Base-by-base conservation (phyloP, 2,113 vertebrate species). In the Malurus alboscapulatus region DNA sequence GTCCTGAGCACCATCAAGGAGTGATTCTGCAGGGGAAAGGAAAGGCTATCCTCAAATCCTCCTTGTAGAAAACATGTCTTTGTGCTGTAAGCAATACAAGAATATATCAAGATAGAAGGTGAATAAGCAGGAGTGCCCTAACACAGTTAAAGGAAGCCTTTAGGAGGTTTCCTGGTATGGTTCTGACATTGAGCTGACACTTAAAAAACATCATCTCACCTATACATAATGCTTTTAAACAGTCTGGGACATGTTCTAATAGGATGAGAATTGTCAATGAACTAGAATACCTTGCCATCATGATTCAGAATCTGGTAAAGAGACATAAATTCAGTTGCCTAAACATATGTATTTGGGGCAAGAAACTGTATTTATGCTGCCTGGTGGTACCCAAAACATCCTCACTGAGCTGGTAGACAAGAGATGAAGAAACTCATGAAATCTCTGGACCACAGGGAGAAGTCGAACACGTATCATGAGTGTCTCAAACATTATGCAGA, bases 1-100 rank as follows among this genome's bases (percentile, higher is more conserved):
- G 1, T 44, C 47, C 32, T 38, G 12, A 74, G 26, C 7, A 40
- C 3, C 26, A 53, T 4, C 0, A 0, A 57, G 14, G 11, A 55
- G 10, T 40, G 29, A 44, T 42, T 78, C 30, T 74, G 13, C 17
- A 82, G 6, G 14, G 7, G 21, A 40, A 86, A 88, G 5, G 8
- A 62, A 34, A 15, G 50, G 42, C 12, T 32, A 27, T 4, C 1
- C 8, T 29, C 3, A 1, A 81, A n/a, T 12, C 2, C 12, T 83
- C 6, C 17, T 57, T n/a, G 4, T 40, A 44, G 48, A 79, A 67
- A 4, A 19, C 13, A 2, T 26, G 11, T 72, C 11, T n/a, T 72
- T 36, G 36, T 36, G 36, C 9, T 36, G 36, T 36, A 36, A 36
- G 36, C 36, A 36, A 36, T 36, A 36, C 36, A 36, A 36, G 5